Percentiles rank a stretch among this genome's conserved stretches.
Conservation (phyloP, 1,140 invertebrate species). For the Aradophagus sp. region DNA sequence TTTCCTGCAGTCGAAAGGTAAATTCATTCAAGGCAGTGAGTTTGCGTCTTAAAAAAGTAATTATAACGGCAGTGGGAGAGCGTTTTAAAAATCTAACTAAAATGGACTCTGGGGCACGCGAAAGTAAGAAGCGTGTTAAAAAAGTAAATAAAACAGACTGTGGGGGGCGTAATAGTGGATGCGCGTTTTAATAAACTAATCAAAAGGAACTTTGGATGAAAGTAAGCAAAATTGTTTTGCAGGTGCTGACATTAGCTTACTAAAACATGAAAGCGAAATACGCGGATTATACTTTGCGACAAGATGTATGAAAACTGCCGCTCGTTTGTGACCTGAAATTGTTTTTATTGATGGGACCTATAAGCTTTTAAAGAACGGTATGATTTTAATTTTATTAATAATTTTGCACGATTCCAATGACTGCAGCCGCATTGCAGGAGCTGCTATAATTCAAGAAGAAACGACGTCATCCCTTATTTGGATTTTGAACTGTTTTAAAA, state of each 20-base stretch:
- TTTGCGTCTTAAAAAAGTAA: too few relatives aligned
- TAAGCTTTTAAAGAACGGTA: slow-evolving; percentile 21
- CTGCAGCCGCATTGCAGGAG: slow-evolving; percentile 6
- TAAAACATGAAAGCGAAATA: neutral
- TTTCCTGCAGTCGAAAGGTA: too few relatives aligned
- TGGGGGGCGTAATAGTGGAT: too few relatives aligned
- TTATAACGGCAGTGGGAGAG: too few relatives aligned
- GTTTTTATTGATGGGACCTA: slow-evolving; percentile 39
- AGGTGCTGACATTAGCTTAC: slow-evolving; percentile 7
- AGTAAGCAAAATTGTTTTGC: too few relatives aligned
- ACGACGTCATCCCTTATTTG: neutral
- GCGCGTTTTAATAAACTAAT: too few relatives aligned
- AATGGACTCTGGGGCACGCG: too few relatives aligned
- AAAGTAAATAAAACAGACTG: too few relatives aligned
- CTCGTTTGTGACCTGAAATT: slow-evolving; percentile 30
- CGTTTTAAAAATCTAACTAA: too few relatives aligned
- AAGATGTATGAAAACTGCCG: slow-evolving; percentile 9
- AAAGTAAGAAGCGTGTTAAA: too few relatives aligned
- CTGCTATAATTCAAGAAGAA: slow-evolving; percentile 12
- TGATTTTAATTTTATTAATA: slow-evolving; percentile 16
- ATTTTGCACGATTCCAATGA: slow-evolving; percentile 33
- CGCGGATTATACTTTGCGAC: slow-evolving; percentile 26
- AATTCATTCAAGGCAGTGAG: too few relatives aligned
- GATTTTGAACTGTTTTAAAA: slow-evolving; percentile 17
- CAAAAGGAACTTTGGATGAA: too few relatives aligned